Evolutionary conservation across 2,888 invertebrate genomes (phyloP), one percentile per base, ranked within the genome.

Genomic region (Metallyticus violacea): DNA sequence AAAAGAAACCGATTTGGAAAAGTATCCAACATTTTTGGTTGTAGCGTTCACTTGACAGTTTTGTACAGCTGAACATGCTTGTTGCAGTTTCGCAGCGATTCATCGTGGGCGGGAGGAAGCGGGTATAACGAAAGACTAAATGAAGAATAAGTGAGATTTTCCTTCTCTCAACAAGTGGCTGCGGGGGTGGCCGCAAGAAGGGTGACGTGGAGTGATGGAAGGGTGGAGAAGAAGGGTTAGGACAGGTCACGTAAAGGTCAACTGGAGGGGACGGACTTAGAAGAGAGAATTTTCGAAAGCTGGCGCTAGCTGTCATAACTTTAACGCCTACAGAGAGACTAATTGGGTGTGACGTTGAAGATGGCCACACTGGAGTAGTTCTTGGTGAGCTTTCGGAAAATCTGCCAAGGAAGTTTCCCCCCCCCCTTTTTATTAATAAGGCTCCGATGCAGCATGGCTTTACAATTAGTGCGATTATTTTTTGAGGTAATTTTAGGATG

Each of bases 171-270:
- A 82, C 82, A 82, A 82, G 82, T 82, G 82, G 76, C 82, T 62
- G 29, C 25, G 76, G 76, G 81, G n/a, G 81, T 26, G 76, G 26
- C 9, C 9, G 81, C 29, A 7, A 6, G 29, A 40, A 30, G 80
- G 29, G 80, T 6, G 29, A n/a, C 22, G 30, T 80, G n/a, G 29
- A n/a, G 7, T 29, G 7, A 40, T 25, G 9, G 76, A 15, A 62
- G 82, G 82, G 82, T 76, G 82, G 76, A 27, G 28, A 40, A 7
- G 82, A 82, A 82, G 82, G 82, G 82, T 82, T 82, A 82, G 26
- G 82, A 29, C 82, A 82, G 82, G 76, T 82, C 82, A 76, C 26
- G 82, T 76, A 27, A 82, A 82, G 26, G 76, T 27, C 82, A 82
- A 76, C 26, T 9, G 26, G 2, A 15, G 40, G 40, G 15, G 40